Percentiles rank a stretch among this genome's conserved stretches.
Evolutionary conservation across 1,140 invertebrate species (phyloP).

Genomic region (Aphelinus atriplicis): DNA sequence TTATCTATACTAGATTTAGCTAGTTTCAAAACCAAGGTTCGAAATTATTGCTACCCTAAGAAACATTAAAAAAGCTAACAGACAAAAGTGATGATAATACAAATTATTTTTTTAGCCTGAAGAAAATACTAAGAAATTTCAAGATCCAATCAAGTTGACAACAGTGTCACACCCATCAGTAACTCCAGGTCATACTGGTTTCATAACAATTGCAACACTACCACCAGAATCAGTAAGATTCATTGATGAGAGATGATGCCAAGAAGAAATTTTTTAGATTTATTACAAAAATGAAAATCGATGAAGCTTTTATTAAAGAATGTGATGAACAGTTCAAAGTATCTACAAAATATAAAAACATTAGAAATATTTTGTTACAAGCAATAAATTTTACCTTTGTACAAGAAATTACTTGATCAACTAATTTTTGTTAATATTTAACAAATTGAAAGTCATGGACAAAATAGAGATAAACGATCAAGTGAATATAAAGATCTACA

Average conservation of each 20-base stretch:
- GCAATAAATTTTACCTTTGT: conserved; percentile 34
- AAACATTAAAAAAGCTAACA: conserved; percentile 42
- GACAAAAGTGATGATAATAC: conserved; percentile 27
- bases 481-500: conserved; percentile 14
- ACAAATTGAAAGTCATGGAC: conserved; percentile 28
- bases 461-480: conserved; percentile 4
- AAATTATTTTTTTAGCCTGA: conserved; percentile 45
- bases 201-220: conserved; percentile 89
- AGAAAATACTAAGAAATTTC: conserved; percentile 54
- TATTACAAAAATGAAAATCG: conserved; percentile 17
- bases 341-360: conserved; percentile 23
- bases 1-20: conserved; percentile 77
- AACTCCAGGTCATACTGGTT: conserved; percentile 92
- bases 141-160: conserved; percentile 70
- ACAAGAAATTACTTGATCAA: conserved; percentile 27
- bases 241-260: conserved; percentile 31
- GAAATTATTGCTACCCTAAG: conserved; percentile 7
- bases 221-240: conserved; percentile 68
- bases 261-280: conserved; percentile 6
- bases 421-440: conserved; percentile 27
- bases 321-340: conserved; percentile 14
- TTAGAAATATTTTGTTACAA: conserved; percentile 28
- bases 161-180: conserved; percentile 75
- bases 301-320: conserved; percentile 27
- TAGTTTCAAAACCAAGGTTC: conserved; percentile 71